These are phyloP conservation scores for Macquaria ambigua DNA, from an alignment of 2,113 vertebrate genomes.

Conservation along the genomic window DNA sequence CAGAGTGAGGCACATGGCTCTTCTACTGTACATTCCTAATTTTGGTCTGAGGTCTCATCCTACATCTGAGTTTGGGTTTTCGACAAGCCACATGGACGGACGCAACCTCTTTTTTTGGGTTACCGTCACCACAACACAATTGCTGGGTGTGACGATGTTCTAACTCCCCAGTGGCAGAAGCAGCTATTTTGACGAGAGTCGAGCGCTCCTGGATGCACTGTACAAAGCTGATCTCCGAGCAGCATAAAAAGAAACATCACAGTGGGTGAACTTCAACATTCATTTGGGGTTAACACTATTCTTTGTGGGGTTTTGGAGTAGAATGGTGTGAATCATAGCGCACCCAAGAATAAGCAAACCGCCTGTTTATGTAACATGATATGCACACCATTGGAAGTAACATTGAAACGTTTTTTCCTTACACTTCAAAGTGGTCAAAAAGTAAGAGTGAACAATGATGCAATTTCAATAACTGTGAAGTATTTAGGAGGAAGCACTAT, in stretches of 20 bases:
- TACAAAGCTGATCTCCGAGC: conserved; percentile 27
- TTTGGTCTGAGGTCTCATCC: conserved; percentile 77
- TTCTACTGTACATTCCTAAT: conserved; percentile 69
- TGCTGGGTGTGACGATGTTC: conserved; percentile 74
- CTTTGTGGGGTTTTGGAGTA: conserved; percentile 2
- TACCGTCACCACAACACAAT: conserved; percentile 72
- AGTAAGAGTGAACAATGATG: not conserved
- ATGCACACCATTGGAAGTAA: not conserved
- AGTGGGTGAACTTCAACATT: conserved; percentile 1
- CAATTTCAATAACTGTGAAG: not conserved
- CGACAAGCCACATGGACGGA: conserved; percentile 70
- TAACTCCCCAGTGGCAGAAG: conserved; percentile 51
- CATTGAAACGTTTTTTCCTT: not conserved
- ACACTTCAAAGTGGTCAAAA: not conserved
- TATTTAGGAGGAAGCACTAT: not conserved
- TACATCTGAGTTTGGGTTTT: conserved; percentile 77
- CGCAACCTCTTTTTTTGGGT: conserved; percentile 71
- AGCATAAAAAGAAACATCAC: conserved; percentile 26
- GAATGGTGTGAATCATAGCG: not conserved
- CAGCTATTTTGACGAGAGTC: conserved; percentile 65
- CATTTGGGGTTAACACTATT: conserved; percentile 27
- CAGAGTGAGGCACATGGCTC: conserved; percentile 42
- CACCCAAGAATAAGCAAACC: not conserved
- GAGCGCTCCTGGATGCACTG: conserved; percentile 26
- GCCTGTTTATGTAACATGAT: not conserved